Evolutionary conservation across 2,797 vertebrate species (phyloP).

Genomic region (Cheirogaleus major): DNA sequence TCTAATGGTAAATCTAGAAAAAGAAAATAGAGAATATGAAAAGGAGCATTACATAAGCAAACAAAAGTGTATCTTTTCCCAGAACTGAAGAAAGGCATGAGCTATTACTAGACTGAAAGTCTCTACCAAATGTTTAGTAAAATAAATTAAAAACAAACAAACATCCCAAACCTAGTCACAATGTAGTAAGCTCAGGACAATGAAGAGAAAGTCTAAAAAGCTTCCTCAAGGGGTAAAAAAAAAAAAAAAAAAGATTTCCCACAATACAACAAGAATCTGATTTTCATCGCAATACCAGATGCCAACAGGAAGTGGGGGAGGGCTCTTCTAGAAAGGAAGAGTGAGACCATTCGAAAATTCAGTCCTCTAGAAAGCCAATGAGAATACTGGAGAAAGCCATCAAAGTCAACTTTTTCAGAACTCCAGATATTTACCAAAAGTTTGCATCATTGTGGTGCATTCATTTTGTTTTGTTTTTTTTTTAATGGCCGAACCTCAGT

Average conservation of each 20-base stretch:
- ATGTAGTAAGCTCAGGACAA: conserved; percentile 31
- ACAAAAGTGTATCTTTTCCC: background rate
- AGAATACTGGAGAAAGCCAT: background rate
- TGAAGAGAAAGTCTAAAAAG: conserved; percentile 7
- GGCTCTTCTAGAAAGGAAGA: background rate
- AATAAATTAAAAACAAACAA: conserved; percentile 51
- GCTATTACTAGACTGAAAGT: conserved; percentile 1
- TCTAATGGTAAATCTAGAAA: background rate
- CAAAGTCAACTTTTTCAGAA: background rate
- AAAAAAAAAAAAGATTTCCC: background rate
- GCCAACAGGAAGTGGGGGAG: background rate
- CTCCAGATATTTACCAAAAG: background rate
- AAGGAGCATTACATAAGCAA: background rate
- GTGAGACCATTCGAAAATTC: background rate
- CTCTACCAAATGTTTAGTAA: conserved; percentile 5
- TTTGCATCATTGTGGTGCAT: background rate
- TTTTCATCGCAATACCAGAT: conserved; percentile 47
- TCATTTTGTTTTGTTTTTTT: background rate
- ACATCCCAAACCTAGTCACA: conserved; percentile 3
- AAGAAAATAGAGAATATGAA: background rate
- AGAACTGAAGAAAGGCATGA: background rate
- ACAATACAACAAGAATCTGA: background rate
- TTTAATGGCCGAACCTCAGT: background rate
- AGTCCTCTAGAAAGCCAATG: background rate
- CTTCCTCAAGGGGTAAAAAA: background rate